Conservation (phyloP, 2,113 vertebrate species). For the Leucoraja erinaceus region DNA sequence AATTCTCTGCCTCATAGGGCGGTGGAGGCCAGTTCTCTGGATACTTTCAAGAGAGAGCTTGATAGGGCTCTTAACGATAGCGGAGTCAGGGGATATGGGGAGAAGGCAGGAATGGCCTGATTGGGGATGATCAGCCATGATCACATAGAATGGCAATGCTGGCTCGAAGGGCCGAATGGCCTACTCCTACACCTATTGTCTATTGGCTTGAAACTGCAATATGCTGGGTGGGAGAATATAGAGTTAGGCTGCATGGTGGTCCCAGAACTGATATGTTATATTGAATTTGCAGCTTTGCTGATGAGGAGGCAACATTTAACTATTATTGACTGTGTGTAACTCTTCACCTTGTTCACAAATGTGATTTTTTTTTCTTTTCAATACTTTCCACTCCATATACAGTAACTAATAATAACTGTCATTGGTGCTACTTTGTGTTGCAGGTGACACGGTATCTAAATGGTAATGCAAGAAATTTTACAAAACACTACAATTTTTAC, state of each 20-base stretch:
- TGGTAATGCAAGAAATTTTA: background rate
- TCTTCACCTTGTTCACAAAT: background rate
- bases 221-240: background rate
- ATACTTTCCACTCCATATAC: background rate
- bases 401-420: background rate
- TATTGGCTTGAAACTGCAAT: background rate
- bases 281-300: background rate
- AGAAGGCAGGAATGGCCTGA: too few species aligned
- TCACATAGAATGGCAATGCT: too few species aligned
- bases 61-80: too few species aligned
- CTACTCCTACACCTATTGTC: too few species aligned
- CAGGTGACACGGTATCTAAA: background rate
- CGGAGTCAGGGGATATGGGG: too few species aligned
- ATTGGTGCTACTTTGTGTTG: background rate
- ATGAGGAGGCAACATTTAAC: background rate
- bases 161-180: too few species aligned
- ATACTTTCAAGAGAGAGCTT: too few species aligned
- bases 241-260: background rate
- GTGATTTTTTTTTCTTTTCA: background rate
- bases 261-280: background rate
- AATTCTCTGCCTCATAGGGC: too few species aligned
- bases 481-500: slow-evolving; percentile 1
- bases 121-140: too few species aligned
- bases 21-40: too few species aligned
- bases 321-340: background rate